phyloP scores from a whole-genome alignment of 2,113 vertebrate genomes.

The Pseudonaja textilis region DNA sequence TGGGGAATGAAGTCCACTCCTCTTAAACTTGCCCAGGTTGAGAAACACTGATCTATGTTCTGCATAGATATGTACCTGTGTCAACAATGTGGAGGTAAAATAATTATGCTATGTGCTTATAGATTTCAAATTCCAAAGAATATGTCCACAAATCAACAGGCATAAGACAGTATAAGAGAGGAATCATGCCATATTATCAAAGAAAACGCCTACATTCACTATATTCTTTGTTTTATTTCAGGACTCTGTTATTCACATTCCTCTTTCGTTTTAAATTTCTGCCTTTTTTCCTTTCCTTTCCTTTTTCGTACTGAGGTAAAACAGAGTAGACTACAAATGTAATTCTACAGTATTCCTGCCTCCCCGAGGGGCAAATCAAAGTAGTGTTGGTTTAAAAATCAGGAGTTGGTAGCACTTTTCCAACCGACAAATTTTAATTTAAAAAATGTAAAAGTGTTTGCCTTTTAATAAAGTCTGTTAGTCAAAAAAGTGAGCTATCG shows the following conservation, averaged over 20 bases:
- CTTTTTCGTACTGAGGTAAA: background rate
- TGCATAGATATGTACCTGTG: background rate
- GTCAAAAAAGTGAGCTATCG: background rate
- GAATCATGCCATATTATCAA: background rate
- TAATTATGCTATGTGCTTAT: background rate
- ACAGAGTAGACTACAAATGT: conserved; percentile 24
- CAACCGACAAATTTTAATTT: background rate
- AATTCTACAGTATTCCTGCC: background rate
- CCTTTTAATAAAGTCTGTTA: background rate
- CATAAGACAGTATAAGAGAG: background rate
- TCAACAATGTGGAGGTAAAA: background rate
- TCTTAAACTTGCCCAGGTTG: too few relatives aligned
- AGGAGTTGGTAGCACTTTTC: background rate
- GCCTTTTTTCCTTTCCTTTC: conserved; percentile 1
- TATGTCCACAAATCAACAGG: background rate
- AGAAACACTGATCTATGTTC: background rate
- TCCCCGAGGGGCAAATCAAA: background rate
- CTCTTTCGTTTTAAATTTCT: background rate
- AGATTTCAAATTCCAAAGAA: background rate
- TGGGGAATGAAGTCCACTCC: too few relatives aligned
- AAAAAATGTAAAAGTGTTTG: background rate
- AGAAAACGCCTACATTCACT: background rate
- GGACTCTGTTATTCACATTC: background rate
- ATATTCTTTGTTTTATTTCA: conserved; percentile 20
- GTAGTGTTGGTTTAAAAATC: background rate